phyloP scores from a whole-genome alignment of 2,888 invertebrate genomes.

The Tetragnatha montana region DNA sequence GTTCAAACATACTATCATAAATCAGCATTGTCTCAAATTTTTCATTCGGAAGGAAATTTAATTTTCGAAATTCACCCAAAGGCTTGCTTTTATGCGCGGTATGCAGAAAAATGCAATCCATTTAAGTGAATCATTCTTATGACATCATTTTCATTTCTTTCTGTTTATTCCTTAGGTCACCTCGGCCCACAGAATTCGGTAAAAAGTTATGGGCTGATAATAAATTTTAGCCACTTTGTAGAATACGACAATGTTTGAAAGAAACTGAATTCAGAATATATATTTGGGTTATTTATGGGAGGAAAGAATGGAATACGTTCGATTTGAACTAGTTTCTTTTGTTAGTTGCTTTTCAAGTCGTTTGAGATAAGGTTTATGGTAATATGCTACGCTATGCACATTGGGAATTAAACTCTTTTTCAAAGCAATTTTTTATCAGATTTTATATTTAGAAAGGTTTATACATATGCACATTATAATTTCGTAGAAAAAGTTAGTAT shows the following conservation, averaged over 20 bases:
- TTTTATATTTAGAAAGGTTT: no score
- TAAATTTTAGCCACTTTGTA: conserved; percentile 15
- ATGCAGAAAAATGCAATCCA: not conserved
- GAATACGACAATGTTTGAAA: not conserved
- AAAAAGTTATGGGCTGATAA: conserved; percentile 13
- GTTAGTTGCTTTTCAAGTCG: no score
- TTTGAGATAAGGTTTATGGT: no score
- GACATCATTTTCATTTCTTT: conserved; percentile 5
- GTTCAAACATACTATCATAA: conserved; percentile 25
- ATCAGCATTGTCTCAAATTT: conserved; percentile 15
- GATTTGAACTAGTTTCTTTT: no score
- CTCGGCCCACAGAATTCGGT: conserved; percentile 2
- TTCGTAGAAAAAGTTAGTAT: no score
- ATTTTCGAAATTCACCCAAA: conserved; percentile 1
- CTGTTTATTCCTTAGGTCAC: conserved; percentile 3
- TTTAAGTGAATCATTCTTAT: conserved; percentile 30
- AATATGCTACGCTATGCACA: no score
- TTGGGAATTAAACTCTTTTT: no score
- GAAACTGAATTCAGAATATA: not conserved
- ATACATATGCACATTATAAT: no score
- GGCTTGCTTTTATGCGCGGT: not conserved
- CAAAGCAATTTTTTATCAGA: no score
- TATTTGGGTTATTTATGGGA: not conserved
- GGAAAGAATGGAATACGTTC: not conserved
- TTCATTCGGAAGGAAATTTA: conserved; percentile 4